Base-by-base conservation (phyloP, 37 sponge, comb jelly and placozoan species). In the Halichondria panicea region DNA sequence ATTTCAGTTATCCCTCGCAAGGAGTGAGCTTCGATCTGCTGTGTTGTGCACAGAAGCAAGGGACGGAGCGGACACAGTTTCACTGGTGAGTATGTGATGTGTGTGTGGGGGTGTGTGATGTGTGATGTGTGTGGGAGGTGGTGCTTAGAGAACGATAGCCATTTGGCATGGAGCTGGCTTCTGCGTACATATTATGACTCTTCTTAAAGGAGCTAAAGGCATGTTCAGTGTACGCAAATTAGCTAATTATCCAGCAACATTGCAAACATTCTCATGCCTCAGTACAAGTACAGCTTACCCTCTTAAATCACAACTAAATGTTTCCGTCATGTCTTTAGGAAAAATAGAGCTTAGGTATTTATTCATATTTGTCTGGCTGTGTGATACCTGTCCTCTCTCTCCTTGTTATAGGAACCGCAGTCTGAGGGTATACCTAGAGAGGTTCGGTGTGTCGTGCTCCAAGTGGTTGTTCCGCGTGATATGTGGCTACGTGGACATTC, bases 401-500 rank as follows among this genome's bases (percentile, higher is more conserved):
- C n/a, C n/a, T n/a, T n/a, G n/a, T 28, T 43, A 4, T 71, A 97
- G 98, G 98, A 97, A 97, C 63, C 45, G 89, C 30, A 63, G 75
- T 11, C 66, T 97, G 48, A 41, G 76, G 24, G 63, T 72, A 13
- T 89, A 83, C 71, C 62, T 91, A 37, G 53, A 71, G n/a, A 46
- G 85, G 58, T 97, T 87, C 82, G 90, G 93, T 18, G 80, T 91
- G 21, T 83, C 84, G 63, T 39, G 35, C 42, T 27, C 71, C 35
- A 52, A 68, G 40, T 97, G 98, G 98, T 41, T 87, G 61, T 73
- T 80, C 9, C 71, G 81, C 43, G 46, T 90, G 45, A 94, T 94
- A 56, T 97, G 98, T 74, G 98, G 98, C 25, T 71, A 84, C 66
- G 95, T 97, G 45, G 84, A 89, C 44, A 71, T 97, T 33, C 77